Conservation (phyloP, 2,113 vertebrate species). For the Hippolais icterina region DNA sequence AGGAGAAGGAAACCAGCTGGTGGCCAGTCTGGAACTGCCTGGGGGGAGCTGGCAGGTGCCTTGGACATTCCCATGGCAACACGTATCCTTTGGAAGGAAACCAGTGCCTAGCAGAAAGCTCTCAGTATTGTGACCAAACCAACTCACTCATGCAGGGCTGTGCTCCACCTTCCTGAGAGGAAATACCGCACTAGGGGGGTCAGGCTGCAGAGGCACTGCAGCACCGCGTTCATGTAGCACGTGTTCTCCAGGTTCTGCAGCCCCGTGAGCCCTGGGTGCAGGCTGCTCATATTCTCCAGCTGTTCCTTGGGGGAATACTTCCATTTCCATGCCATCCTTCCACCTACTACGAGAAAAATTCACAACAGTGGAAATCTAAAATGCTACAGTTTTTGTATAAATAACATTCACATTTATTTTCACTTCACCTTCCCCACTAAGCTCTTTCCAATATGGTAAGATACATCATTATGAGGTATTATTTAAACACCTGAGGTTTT, state of each 20-base stretch:
- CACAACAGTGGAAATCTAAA: neutral
- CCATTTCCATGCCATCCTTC: neutral
- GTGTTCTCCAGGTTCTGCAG: conserved; percentile 84
- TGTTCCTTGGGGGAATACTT: neutral
- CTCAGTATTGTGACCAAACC: accelerated
- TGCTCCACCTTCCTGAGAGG: conserved; percentile 69
- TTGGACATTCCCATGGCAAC: neutral
- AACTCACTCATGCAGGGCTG: conserved; percentile 74
- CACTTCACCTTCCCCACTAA: neutral
- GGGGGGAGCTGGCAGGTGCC: neutral
- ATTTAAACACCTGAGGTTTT: neutral
- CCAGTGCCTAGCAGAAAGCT: neutral
- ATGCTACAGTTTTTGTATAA: neutral
- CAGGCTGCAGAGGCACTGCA: conserved; percentile 83
- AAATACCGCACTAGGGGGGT: conserved; percentile 80
- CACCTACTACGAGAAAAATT: neutral
- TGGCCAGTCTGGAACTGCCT: neutral
- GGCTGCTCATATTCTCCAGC: neutral
- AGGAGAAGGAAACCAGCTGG: neutral
- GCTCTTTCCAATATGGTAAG: neutral
- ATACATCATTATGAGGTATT: neutral
- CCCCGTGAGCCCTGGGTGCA: conserved; percentile 72
- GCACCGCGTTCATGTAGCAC: conserved; percentile 83
- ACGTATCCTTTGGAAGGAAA: accelerated
- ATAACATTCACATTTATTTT: neutral